These are phyloP conservation scores for Palythoa grandis DNA, from an alignment of 92 coral and sea anemone species.

Conservation along the genomic window DNA sequence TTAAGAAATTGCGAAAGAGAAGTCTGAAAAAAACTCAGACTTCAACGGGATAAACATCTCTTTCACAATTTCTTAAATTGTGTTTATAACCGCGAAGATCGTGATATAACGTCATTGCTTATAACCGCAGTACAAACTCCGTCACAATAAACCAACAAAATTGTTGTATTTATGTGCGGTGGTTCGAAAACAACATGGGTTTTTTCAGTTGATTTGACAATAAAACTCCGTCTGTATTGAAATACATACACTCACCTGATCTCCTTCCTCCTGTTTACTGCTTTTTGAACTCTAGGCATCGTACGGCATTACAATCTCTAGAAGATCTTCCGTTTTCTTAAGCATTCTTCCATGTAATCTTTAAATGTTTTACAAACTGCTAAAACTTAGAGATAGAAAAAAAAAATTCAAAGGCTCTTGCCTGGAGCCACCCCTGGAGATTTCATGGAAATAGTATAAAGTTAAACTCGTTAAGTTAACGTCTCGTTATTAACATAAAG, in stretches of 20 bases:
- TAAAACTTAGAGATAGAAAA: background rate
- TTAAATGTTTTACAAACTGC: constrained; percentile 8
- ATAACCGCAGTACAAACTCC: too few species aligned
- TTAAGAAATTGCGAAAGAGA: too few species aligned
- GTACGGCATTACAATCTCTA: constrained; percentile 8
- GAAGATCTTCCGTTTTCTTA: background rate
- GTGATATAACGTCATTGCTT: too few species aligned
- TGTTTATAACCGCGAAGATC: too few species aligned
- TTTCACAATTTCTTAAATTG: too few species aligned
- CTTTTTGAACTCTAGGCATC: background rate
- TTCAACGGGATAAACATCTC: too few species aligned
- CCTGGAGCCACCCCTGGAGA: background rate
- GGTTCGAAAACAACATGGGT: background rate
- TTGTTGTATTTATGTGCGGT: background rate
- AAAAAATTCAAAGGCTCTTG: background rate
- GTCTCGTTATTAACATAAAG: too few species aligned
- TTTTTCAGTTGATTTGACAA: background rate
- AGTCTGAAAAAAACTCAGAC: too few species aligned
- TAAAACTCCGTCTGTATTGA: background rate
- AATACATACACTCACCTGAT: constrained; percentile 2
- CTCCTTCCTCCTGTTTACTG: background rate
- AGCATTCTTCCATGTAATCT: constrained; percentile 6
- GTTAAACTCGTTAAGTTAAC: background rate
- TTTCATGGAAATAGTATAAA: too few species aligned
- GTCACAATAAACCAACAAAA: background rate